These are phyloP conservation scores for Desmodus rotundus DNA, from an alignment of 2,113 vertebrate species.

Conservation along the genomic window DNA sequence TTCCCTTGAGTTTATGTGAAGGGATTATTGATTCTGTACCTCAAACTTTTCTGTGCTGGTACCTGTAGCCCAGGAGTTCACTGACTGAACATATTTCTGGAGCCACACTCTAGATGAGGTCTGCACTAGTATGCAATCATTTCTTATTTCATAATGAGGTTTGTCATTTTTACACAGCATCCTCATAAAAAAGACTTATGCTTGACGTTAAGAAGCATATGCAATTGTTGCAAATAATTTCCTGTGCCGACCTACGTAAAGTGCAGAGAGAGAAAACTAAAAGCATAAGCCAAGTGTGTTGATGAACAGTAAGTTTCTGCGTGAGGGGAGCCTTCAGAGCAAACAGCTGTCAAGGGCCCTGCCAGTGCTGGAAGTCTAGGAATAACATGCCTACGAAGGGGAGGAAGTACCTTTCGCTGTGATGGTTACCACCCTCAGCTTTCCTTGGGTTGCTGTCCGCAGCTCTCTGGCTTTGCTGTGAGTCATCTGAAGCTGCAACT, in stretches of 20 bases:
- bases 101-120: background rate
- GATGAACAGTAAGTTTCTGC: background rate
- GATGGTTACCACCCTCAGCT: constrained; percentile 44
- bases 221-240: background rate
- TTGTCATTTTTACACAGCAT: background rate
- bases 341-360: background rate
- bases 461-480: constrained; percentile 17
- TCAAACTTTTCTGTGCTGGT: background rate
- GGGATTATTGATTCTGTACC: background rate
- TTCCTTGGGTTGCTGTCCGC: background rate
- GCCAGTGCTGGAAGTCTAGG: background rate
- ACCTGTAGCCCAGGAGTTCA: background rate
- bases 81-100: background rate
- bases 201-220: constrained; percentile 10
- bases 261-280: background rate
- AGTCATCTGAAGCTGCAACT: constrained; percentile 38
- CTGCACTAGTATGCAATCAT: background rate
- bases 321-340: background rate
- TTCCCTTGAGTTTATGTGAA: background rate
- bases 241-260: background rate
- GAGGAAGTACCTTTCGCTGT: constrained; percentile 63
- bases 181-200: background rate
- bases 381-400: background rate
- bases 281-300: background rate
- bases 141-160: background rate